Conservation (phyloP, 2,888 invertebrate species). For the Plemyria rubiginata region DNA sequence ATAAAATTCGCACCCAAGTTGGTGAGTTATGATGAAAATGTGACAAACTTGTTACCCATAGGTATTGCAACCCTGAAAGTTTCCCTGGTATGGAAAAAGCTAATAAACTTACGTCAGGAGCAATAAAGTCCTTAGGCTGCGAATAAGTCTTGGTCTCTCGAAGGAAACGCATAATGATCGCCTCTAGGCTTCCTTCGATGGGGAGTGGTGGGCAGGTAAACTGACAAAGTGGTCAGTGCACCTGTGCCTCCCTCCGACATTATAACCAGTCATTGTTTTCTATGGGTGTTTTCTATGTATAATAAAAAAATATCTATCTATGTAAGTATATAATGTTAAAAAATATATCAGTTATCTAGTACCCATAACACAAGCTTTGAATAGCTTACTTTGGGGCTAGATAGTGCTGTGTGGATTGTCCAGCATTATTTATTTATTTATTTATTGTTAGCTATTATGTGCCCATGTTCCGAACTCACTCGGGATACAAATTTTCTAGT, state of each 20-base stretch:
- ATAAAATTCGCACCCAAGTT: neutral
- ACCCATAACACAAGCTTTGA: too few species aligned
- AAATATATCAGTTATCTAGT: too few species aligned
- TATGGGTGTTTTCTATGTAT: too few species aligned
- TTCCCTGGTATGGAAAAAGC: too few species aligned
- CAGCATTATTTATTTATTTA: too few species aligned
- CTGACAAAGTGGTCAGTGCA: constrained; percentile 19
- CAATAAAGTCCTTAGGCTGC: neutral
- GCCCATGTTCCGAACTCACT: neutral
- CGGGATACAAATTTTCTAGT: too few species aligned
- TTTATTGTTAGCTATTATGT: constrained; percentile 2
- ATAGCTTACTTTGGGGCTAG: too few species aligned
- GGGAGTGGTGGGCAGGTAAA: constrained; percentile 12
- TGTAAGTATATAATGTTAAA: too few species aligned
- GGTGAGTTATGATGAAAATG: neutral
- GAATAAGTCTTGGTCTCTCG: neutral
- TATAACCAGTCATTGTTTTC: constrained; percentile 23
- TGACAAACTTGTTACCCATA: neutral
- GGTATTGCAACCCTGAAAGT: too few species aligned
- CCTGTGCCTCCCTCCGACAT: constrained; percentile 17
- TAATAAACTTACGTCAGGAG: neutral
- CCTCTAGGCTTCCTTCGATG: constrained; percentile 24
- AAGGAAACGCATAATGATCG: constrained; percentile 13
- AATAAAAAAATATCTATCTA: too few species aligned
- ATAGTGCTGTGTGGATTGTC: too few species aligned